Evolutionary conservation across 2,888 invertebrate genomes (phyloP).

Genomic region (Fragum fragum): DNA sequence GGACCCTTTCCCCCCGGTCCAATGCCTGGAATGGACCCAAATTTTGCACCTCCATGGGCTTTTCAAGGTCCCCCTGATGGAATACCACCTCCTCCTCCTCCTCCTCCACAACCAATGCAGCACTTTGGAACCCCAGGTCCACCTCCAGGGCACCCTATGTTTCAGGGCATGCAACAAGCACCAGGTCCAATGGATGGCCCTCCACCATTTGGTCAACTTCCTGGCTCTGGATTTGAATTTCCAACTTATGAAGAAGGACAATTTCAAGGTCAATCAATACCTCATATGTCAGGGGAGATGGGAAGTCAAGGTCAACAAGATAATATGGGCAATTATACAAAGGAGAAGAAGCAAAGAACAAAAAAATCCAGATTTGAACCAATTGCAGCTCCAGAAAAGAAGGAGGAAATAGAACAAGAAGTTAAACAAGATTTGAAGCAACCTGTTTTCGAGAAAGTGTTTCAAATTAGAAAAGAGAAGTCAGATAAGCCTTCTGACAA

Average conservation of each 20-base stretch:
- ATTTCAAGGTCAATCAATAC: neutral
- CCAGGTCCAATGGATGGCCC: neutral
- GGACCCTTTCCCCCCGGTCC: slow-evolving; percentile 28
- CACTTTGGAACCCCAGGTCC: slow-evolving; percentile 40
- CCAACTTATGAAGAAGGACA: neutral
- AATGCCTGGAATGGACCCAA: slow-evolving; percentile 17
- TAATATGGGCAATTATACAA: neutral
- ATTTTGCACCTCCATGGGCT: slow-evolving; percentile 18
- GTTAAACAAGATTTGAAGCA: neutral
- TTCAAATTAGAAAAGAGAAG: no score
- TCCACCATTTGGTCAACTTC: neutral
- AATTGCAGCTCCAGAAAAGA: neutral
- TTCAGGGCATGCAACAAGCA: slow-evolving; percentile 21
- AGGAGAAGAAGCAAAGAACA: neutral
- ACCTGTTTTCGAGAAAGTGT: neutral
- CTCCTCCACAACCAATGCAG: slow-evolving; percentile 17
- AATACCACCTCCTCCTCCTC: slow-evolving; percentile 27
- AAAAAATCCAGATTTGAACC: slow-evolving; percentile 26
- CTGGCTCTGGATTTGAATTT: neutral
- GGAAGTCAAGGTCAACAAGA: neutral
- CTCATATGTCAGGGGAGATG: neutral
- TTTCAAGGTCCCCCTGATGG: slow-evolving; percentile 38
- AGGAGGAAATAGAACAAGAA: neutral
- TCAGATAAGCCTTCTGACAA: neutral
- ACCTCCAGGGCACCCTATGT: slow-evolving; percentile 18